phyloP scores from a whole-genome alignment of 2,797 vertebrate genomes.

The Lagocephalus sceleratus region DNA sequence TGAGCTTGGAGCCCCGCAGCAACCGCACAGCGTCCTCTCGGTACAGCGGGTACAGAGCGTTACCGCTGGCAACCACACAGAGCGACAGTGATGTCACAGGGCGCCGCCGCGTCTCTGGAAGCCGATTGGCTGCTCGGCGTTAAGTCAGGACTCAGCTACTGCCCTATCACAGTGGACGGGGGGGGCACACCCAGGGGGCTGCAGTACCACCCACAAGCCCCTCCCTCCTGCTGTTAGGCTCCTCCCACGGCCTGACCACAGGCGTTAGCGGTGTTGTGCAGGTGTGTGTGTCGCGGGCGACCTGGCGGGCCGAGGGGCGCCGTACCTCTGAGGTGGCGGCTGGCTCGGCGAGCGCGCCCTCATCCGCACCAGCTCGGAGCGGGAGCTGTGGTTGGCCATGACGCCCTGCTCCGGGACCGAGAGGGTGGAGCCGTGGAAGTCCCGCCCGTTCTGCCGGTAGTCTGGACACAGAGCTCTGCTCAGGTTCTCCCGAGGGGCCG shows the following conservation, averaged over 20 bases:
- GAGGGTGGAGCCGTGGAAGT: conserved; percentile 91
- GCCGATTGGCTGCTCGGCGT: neutral
- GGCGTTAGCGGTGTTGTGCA: too few relatives aligned
- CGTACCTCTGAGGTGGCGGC: conserved; percentile 88
- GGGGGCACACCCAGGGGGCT: too few relatives aligned
- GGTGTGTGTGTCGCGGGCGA: too few relatives aligned
- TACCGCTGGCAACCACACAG: conserved; percentile 56
- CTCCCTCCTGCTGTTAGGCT: too few relatives aligned
- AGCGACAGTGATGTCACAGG: conserved; percentile 2
- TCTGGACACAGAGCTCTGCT: conserved; percentile 66
- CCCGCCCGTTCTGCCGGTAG: conserved; percentile 86
- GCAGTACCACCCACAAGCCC: too few relatives aligned
- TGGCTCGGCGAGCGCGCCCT: conserved; percentile 91
- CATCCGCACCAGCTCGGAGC: conserved; percentile 82
- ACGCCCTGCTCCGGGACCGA: conserved; percentile 94
- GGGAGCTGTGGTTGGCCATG: conserved; percentile 87
- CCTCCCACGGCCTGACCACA: too few relatives aligned
- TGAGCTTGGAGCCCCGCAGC: conserved; percentile 78
- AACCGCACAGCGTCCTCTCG: conserved; percentile 85
- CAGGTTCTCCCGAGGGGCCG: neutral
- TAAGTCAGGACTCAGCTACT: too few relatives aligned
- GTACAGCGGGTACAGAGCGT: conserved; percentile 77
- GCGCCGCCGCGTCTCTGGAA: neutral
- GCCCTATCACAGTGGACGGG: too few relatives aligned
- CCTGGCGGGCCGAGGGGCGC: too few relatives aligned